Conservation (phyloP, 2,113 vertebrate genomes). For the Lagopus leucura region DNA sequence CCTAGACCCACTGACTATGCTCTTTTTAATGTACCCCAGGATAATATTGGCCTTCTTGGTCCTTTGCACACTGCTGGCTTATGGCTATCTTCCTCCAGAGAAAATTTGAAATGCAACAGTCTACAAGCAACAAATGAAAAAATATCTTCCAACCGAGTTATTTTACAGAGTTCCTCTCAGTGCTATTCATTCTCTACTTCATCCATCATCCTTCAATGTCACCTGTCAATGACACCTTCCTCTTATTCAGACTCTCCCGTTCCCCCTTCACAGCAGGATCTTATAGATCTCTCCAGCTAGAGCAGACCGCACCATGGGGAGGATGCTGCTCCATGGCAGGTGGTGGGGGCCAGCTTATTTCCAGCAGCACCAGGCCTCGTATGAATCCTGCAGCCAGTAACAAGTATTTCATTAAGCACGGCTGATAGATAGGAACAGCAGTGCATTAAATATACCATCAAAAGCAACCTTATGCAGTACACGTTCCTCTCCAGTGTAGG, state of each 20-base stretch:
- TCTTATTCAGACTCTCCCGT: neutral
- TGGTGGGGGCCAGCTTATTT: fast-evolving
- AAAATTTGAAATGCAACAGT: neutral
- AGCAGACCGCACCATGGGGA: fast-evolving
- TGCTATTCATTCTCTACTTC: neutral
- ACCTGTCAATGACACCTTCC: neutral
- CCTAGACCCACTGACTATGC: too few species aligned
- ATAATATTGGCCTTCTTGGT: too few species aligned
- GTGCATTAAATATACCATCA: neutral
- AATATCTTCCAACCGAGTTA: fast-evolving
- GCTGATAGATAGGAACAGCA: neutral
- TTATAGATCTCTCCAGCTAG: neutral
- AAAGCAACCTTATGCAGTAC: neutral
- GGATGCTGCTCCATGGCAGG: neutral
- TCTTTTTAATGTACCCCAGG: too few species aligned
- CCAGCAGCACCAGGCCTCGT: neutral
- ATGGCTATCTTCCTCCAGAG: neutral
- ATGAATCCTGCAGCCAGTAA: neutral
- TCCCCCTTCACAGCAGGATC: neutral
- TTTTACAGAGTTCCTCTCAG: too few species aligned
- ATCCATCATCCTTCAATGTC: too few species aligned
- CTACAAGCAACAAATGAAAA: neutral
- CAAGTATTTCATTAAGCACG: neutral
- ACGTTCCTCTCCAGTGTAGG: neutral
- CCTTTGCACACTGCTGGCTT: too few species aligned